Base-by-base conservation (phyloP, 2,888 invertebrate genomes). In the Chironomus tentans region DNA sequence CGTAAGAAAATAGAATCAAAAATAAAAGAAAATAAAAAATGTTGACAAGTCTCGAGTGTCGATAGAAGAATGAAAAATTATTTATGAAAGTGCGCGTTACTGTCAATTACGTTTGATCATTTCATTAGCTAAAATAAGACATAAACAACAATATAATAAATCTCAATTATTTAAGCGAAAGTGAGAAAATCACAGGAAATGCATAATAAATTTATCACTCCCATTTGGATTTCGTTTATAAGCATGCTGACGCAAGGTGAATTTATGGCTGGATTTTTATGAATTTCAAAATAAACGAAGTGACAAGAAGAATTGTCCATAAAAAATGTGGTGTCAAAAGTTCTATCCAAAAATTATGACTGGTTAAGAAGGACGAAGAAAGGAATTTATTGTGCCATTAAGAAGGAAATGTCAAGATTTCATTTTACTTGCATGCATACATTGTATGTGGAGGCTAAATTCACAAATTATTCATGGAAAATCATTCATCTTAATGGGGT, bases 211-310 rank as follows among this genome's bases (percentile, higher is more conserved):
- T 65, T 65, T 65, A 65, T 65, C 21, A 13, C 4, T 24, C 24
- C 65, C 24, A 65, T 65, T 65, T 65, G 65, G 65, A 65, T 65
- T 65, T 65, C 24, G 2, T 21, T 65, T n/a, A 65, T 65, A 13
- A 65, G 65, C 21, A 21, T 24, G 65, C 21, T 65, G 65, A 65
- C 65, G 21, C 65, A 65, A 65, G 65, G 65, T 65, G 65, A 65
- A 65, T 65, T 65, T 65, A 65, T 65, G n/a, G 5, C 56, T 18
- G 7, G 7, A 15, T 56, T 15, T 15, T 56, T 6, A 5, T 56
- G 56, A 56, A 56, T 18, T 56, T 56, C 7, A 10, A 10, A 38
- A 10, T 10, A 10, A 38, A 38, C 7, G 38, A 38, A 38, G 2
- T 38, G 38, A 38, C 10, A 38, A 38, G 2, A 38, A 38, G 38